Evolutionary conservation across 2,113 vertebrate genomes (phyloP), one percentile per base, ranked within the genome.

Genomic region (Rhadina sibilatrix): DNA sequence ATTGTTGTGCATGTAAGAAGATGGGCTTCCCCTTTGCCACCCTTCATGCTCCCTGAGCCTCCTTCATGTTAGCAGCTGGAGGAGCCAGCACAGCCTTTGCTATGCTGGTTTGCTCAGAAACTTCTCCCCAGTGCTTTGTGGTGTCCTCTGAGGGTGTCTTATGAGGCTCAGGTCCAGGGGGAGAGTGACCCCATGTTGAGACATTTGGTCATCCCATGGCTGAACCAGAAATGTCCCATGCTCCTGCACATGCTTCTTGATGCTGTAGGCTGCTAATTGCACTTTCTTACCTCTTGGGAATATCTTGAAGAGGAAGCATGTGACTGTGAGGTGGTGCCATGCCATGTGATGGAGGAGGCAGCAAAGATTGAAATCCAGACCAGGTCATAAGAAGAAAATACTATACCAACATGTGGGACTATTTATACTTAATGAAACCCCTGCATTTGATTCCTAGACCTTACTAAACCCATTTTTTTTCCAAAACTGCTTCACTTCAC

Each of bases 11-110:
- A 11, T 8, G 20, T 22, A 37, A 77, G 61, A 81, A 72, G 46
- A 57, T 12, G 11, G 52, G 12, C 9, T 54, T 40, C 17, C 15
- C 7, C 3, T 25, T 82, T n/a, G n/a, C 64, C 37, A 72, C 21
- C 25, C 28, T 28, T 38, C 5, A 1, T 28, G 27, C 16, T 28
- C 47, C 65, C 61, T 3, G 5, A 60, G 37, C 11, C 47, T 27
- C 27, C 2, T 52, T 42, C 22, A 19, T 0, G 0, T 54, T 2
- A 8, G 63, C 63, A 83, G 33, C 46, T 76, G 37, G 18, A 30
- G 21, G 40, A 61, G 30, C 40, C 8, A 16, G 42, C 9, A 46
- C 3, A 18, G n/a, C 40, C 27, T 33, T 54, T 0, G 0, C 31
- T 70, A 2, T 28, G 53, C 47, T 65, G 40, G 28, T 65, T 77